Evolutionary conservation across 2,888 invertebrate genomes (phyloP), one percentile per base, ranked within the genome.

Genomic region (Rhorus exstirpatorius): DNA sequence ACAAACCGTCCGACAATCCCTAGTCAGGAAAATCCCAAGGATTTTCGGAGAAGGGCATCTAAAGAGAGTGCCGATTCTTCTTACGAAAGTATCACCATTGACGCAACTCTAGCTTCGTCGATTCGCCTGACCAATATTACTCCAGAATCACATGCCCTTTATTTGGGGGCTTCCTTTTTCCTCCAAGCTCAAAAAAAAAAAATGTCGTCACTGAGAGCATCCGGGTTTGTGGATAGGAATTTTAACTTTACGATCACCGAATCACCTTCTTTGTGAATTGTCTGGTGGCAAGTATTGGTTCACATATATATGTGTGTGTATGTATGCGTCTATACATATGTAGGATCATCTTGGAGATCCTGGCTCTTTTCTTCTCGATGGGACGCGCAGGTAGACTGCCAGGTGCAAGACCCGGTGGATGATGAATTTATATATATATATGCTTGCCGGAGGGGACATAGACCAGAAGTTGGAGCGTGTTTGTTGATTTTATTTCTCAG

Each of bases 361-460:
- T 26, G 44, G 12, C 75, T 65, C 53, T 75, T 75, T 51, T 75
- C 12, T 24, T 75, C 41, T 44, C 74, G 38, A 24, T 49, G 61
- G 51, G 26, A 14, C 24, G 41, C 38, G 58, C 75, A 75, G 65
- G 74, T 65, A 75, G 75, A 38, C 71, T 44, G 55, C 75, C 75
- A 75, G 75, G 75, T 75, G 75, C 55, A 14, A 65, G 55, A 65
- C 44, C 41, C 31, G 55, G 44, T 65, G 53, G 35, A 65, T 55
- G 75, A 75, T 65, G 55, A 55, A 65, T 75, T 74, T 70, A 79
- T 65, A 67, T 10, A 63, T 65, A 67, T 68, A 79, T 65, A 67
- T 12, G 26, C 74, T 55, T 74, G 83, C 79, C 63, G 71, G 51
- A 74, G 79, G 83, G 82, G 79, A 72, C 79, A 55, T 82, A 83